These are phyloP conservation scores for Epinotia brunnichana DNA, from an alignment of 2,888 invertebrate genomes.

Conservation along the genomic window DNA sequence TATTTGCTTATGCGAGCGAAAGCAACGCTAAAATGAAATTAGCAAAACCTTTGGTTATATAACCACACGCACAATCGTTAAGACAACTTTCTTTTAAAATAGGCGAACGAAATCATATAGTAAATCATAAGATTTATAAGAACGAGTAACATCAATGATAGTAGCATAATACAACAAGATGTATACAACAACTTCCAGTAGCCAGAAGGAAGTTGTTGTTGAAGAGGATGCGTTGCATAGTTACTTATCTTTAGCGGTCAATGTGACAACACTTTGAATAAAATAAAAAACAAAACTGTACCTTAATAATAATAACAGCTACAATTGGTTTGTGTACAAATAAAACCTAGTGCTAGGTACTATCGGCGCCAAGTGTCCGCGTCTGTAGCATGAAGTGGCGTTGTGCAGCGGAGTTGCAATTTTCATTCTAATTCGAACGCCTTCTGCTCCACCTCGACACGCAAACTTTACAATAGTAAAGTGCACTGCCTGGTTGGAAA, in stretches of 20 bases:
- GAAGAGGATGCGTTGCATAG: too few relatives aligned
- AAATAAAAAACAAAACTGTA: not conserved
- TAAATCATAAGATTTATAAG: too few relatives aligned
- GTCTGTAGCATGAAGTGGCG: slow-evolving; percentile 35
- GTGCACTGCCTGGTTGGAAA: not conserved
- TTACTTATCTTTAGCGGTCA: too few relatives aligned
- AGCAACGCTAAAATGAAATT: not conserved
- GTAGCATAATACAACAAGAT: too few relatives aligned
- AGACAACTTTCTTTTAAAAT: too few relatives aligned
- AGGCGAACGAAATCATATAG: not conserved
- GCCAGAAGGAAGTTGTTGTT: too few relatives aligned
- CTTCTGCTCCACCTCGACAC: not conserved
- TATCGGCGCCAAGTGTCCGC: slow-evolving; percentile 12
- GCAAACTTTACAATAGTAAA: slow-evolving; percentile 8
- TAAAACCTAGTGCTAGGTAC: slow-evolving; percentile 24
- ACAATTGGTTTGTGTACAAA: not conserved
- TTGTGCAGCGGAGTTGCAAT: slow-evolving; percentile 36
- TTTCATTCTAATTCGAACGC: slow-evolving; percentile 37
- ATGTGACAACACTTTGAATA: too few relatives aligned
- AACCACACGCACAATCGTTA: too few relatives aligned
- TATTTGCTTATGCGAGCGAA: not conserved
- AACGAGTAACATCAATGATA: too few relatives aligned
- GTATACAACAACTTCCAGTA: too few relatives aligned
- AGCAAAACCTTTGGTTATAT: too few relatives aligned
- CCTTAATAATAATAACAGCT: not conserved